Conservation (phyloP, 1,140 invertebrate genomes). For the Agrypnia vestita region DNA sequence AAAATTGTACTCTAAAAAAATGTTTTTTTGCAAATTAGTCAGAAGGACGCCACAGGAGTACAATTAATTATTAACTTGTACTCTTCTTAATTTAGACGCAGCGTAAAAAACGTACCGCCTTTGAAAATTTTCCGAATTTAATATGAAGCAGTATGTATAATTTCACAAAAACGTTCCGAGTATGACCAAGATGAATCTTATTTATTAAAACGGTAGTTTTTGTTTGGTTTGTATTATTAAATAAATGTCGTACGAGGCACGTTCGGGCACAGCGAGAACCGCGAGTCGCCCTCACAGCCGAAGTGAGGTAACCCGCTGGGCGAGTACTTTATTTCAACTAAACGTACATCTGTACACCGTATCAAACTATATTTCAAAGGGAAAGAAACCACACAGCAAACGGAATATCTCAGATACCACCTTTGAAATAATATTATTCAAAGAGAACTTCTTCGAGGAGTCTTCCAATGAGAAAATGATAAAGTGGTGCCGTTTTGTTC, state of each 20-base stretch:
- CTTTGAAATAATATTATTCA: slow-evolving; percentile 29
- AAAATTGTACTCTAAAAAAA: no score
- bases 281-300: background rate
- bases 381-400: slow-evolving; percentile 5
- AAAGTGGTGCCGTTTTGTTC: slow-evolving; percentile 32
- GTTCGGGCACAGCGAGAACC: slow-evolving; percentile 17
- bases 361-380: slow-evolving; percentile 42
- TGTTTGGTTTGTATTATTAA: background rate
- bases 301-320: slow-evolving; percentile 25
- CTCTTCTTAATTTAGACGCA: no score
- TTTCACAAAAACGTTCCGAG: background rate
- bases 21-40: no score
- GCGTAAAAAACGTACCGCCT: no score
- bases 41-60: no score
- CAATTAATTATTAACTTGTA: no score
- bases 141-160: background rate
- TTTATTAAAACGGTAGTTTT: slow-evolving; percentile 10
- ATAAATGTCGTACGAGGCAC: slow-evolving; percentile 15
- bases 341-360: slow-evolving; percentile 3
- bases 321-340: slow-evolving; percentile 10
- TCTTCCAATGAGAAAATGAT: slow-evolving; percentile 22
- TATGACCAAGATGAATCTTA: background rate
- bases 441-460: background rate
- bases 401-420: slow-evolving; percentile 22
- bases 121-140: no score